Base-by-base conservation (phyloP, 2,888 invertebrate species). In the Lucinisca nassula region DNA sequence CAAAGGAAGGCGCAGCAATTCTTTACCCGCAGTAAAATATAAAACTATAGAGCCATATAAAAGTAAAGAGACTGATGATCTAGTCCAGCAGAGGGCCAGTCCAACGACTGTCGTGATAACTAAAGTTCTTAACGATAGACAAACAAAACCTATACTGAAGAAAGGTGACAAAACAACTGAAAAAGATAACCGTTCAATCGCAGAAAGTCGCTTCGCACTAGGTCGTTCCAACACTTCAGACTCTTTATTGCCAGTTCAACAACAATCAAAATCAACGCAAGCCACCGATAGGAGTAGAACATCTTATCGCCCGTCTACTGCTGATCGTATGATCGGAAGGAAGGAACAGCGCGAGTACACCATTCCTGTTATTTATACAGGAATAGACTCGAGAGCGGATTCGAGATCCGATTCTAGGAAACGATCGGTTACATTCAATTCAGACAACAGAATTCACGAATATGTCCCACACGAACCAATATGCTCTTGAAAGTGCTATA, bases 381-480 rank as follows among this genome's bases (percentile, higher is more conserved):
- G 35, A n/a, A 17, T 3, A 4, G 35, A 67, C 12, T 3, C 35
- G 21, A 67, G 35, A n/a, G 3, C 32, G 14, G 35, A 67, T 49
- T 30, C 21, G 21, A n/a, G 45, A 30, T 21, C 51, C 8, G 75
- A 75, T 12, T 27, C 21, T 14, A 45, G 32, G 51, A 51, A 49
- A 21, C 14, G 45, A 32, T 75, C 51, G 6, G 75, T 67, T 1
- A 67, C 67, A 49, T 90, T 90, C 70, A 90, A 88, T 79, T 78
- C 82, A 21, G 79, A 81, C 1, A 75, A 90, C 61, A 79, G 88
- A 80, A 78, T 90, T 55, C 79, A 82, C 12, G 90, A 90, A 75
- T 90, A 84, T 45, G 77, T 85, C 4, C 90, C 90, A 38, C 84
- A 81, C 75, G 87, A 87, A 35, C 89, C 89, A 0, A 74, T 87